These are phyloP conservation scores for Neofelis nebulosa DNA, from an alignment of 2,113 vertebrate species.

Conservation along the genomic window DNA sequence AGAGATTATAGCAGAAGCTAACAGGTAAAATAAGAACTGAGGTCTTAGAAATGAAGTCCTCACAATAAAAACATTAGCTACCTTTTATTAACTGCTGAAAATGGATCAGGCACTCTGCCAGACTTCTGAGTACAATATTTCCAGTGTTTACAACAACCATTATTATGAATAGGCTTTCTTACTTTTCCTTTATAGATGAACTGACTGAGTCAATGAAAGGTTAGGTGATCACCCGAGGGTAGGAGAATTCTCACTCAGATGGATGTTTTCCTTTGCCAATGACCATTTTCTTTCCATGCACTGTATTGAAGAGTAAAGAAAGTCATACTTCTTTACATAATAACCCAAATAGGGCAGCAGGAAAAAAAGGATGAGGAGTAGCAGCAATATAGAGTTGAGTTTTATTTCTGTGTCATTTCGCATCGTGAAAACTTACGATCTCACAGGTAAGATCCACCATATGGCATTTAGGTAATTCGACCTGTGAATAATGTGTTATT, in stretches of 20 bases:
- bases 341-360: background rate
- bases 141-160: background rate
- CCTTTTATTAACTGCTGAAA: background rate
- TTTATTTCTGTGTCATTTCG: background rate
- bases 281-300: background rate
- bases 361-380: background rate
- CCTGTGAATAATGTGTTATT: background rate
- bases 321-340: background rate
- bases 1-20: background rate
- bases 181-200: background rate
- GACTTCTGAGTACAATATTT: background rate
- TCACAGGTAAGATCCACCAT: background rate
- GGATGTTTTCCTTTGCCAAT: background rate
- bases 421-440: background rate
- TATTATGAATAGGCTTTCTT: constrained; percentile 3
- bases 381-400: background rate
- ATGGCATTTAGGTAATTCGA: background rate
- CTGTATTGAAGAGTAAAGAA: background rate
- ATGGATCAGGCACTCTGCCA: background rate
- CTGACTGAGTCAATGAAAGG: background rate
- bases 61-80: background rate
- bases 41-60: background rate
- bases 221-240: background rate
- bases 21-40: background rate
- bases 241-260: background rate